Conservation (phyloP, 2,888 invertebrate genomes). For the Drosophila formosana region DNA sequence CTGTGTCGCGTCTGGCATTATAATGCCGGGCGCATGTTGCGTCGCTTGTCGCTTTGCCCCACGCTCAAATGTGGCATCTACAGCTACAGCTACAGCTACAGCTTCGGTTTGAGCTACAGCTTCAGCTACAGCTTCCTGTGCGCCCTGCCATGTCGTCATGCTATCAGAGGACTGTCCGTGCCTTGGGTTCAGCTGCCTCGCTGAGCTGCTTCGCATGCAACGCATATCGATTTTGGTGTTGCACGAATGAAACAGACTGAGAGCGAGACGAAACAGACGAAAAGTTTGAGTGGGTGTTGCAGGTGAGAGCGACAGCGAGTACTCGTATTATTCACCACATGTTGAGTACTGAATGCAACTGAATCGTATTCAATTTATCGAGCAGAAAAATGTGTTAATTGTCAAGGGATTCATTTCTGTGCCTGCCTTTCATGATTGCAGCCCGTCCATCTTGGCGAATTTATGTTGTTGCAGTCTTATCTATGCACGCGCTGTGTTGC, state of each 20-base stretch:
- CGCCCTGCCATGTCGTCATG: conserved; percentile 74
- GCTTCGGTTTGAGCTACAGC: conserved; percentile 18
- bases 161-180: conserved; percentile 54
- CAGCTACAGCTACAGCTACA: neutral
- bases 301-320: conserved; percentile 31
- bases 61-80: conserved; percentile 27
- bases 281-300: neutral
- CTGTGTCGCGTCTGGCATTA: conserved; percentile 79
- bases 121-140: conserved; percentile 58
- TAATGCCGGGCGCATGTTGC: conserved; percentile 66
- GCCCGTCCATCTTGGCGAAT: conserved; percentile 60
- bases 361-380: conserved; percentile 48
- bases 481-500: conserved; percentile 48
- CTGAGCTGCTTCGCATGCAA: conserved; percentile 47
- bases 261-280: neutral
- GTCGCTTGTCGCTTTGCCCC: conserved; percentile 60
- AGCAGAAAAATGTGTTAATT: conserved; percentile 68
- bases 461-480: conserved; percentile 43
- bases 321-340: conserved; percentile 50
- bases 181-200: conserved; percentile 21
- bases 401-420: conserved; percentile 22
- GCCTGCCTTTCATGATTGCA: conserved; percentile 57
- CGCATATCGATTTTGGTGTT: conserved; percentile 71
- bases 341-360: conserved; percentile 44
- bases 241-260: conserved; percentile 4